phyloP scores from a whole-genome alignment of 1,140 invertebrate species.

The Thaumatotibia leucotreta region DNA sequence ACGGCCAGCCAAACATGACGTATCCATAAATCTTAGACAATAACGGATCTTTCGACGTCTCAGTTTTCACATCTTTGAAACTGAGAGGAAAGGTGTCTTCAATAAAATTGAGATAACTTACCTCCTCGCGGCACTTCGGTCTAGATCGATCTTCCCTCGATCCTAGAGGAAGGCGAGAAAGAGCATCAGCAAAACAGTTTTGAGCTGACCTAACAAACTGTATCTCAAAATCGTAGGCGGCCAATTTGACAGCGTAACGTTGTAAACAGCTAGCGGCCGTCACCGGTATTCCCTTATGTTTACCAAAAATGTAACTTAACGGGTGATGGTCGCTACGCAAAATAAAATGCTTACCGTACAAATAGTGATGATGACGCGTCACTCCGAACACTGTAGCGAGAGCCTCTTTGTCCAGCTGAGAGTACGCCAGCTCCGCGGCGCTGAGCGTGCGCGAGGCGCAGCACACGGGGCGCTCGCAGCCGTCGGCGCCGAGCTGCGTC shows the following conservation, averaged over 20 bases:
- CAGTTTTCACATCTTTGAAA: constrained; percentile 14
- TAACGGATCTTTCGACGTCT: constrained; percentile 13
- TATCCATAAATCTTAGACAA: constrained; percentile 17
- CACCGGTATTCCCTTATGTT: constrained; percentile 28
- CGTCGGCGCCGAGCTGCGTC: constrained; percentile 47
- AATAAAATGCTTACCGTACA: constrained; percentile 55
- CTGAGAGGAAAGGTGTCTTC: constrained; percentile 14
- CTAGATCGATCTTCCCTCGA: background rate
- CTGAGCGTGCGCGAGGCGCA: constrained; percentile 54
- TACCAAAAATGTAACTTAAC: constrained; percentile 32
- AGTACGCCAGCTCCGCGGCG: constrained; percentile 21
- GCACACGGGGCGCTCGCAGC: constrained; percentile 54
- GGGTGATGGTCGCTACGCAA: constrained; percentile 74
- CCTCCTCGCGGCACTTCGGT: background rate
- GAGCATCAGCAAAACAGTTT: constrained; percentile 14
- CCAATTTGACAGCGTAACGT: constrained; percentile 34
- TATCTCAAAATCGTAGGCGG: constrained; percentile 12
- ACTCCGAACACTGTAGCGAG: constrained; percentile 59
- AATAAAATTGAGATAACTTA: constrained; percentile 12
- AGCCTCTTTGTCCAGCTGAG: constrained; percentile 49
- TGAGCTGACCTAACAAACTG: constrained; percentile 4
- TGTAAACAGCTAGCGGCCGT: constrained; percentile 37
- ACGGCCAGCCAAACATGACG: constrained; percentile 27
- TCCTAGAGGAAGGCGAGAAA: constrained; percentile 3
- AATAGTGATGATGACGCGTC: constrained; percentile 52